phyloP scores from a whole-genome alignment of 2,797 vertebrate species.

The Falco berigora region DNA sequence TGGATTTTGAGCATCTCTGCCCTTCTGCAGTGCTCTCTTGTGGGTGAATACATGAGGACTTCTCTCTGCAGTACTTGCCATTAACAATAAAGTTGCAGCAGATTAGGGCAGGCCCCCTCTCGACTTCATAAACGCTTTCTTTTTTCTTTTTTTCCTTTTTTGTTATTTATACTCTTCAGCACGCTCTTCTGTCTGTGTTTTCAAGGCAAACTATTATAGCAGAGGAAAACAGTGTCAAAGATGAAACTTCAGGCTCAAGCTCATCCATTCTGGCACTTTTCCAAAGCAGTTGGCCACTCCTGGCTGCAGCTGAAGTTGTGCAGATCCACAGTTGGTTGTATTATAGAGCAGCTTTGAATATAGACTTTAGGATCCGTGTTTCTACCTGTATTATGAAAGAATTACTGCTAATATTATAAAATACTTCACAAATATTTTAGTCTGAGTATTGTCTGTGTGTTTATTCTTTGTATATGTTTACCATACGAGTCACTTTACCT shows the following conservation, averaged over 20 bases:
- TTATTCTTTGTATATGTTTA: background rate
- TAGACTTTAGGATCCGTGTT: background rate
- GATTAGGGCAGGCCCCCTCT: background rate
- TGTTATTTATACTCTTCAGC: background rate
- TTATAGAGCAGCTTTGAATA: background rate
- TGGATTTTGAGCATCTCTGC: background rate
- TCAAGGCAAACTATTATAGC: background rate
- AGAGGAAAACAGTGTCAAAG: background rate
- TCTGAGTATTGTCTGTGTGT: background rate
- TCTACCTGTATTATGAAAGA: background rate
- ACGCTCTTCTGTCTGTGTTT: background rate
- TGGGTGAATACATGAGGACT: background rate
- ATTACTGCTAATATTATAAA: background rate
- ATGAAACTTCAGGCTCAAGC: background rate
- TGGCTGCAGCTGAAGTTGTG: background rate
- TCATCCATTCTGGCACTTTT: background rate
- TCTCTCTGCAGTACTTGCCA: background rate
- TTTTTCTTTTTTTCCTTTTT: background rate
- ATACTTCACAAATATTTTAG: background rate
- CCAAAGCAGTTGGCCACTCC: background rate
- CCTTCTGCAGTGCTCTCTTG: background rate
- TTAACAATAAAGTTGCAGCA: background rate
- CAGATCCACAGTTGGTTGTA: background rate
- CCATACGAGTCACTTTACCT: background rate
- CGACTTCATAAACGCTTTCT: rapidly evolving